phyloP scores from a whole-genome alignment of 2,888 invertebrate genomes.

The Fissipunctia ypsillon region DNA sequence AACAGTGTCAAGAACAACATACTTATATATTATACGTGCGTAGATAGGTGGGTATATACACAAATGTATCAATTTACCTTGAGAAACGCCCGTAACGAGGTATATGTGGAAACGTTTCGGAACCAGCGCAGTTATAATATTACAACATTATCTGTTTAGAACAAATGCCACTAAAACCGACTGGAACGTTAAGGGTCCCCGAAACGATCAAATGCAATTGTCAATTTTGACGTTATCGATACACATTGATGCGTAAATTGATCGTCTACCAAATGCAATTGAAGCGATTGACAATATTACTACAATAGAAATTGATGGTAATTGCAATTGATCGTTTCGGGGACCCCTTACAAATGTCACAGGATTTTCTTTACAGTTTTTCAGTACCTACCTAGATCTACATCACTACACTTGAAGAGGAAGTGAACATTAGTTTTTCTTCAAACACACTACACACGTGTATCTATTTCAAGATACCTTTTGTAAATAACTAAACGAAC shows the following conservation, averaged over 20 bases:
- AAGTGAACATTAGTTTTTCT: background rate
- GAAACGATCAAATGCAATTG: too few species aligned
- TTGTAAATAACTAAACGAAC: constrained; percentile 49
- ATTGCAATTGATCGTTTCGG: too few species aligned
- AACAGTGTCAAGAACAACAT: constrained; percentile 51
- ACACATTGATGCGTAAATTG: too few species aligned
- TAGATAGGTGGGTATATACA: constrained; percentile 10
- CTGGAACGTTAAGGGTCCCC: too few species aligned
- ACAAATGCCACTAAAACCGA: constrained; percentile 19
- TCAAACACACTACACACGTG: constrained; percentile 46
- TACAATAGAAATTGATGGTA: too few species aligned
- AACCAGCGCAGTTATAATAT: constrained; percentile 56
- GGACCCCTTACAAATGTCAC: constrained; percentile 1
- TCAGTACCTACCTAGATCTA: background rate
- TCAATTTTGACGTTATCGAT: too few species aligned
- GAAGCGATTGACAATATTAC: too few species aligned
- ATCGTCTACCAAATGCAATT: too few species aligned
- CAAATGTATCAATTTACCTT: constrained; percentile 73
- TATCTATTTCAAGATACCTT: constrained; percentile 36
- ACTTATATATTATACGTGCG: background rate
- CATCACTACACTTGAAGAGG: constrained; percentile 19
- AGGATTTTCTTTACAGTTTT: background rate
- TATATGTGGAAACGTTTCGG: constrained; percentile 58
- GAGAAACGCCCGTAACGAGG: constrained; percentile 61
- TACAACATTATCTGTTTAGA: constrained; percentile 48